A percentile compares a stretch with the other conserved stretches of the same genome.
Conservation (phyloP, 2,888 invertebrate genomes). For the Encarsia formosa region DNA sequence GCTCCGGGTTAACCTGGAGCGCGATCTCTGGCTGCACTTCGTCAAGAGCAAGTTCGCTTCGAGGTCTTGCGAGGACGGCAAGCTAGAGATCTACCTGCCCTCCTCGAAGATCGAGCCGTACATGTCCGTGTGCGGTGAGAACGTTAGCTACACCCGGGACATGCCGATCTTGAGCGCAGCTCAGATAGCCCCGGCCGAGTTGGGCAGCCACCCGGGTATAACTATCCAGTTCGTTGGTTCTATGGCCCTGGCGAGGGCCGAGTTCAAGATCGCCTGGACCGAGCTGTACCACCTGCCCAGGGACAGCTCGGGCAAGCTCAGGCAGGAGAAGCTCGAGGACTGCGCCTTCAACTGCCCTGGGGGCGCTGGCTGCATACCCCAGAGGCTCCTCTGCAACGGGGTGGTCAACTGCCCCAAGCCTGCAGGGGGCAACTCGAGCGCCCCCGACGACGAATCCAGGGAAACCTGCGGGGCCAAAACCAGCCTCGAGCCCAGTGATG, state of each 20-base stretch:
- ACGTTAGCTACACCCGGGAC: slow-evolving; percentile 75
- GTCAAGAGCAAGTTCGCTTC: slow-evolving; percentile 83
- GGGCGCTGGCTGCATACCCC: slow-evolving; percentile 78
- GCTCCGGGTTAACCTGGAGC: slow-evolving; percentile 73
- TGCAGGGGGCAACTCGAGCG: slow-evolving; percentile 38
- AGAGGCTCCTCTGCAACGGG: slow-evolving; percentile 80
- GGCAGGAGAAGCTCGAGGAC: slow-evolving; percentile 70
- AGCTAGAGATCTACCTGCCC: slow-evolving; percentile 76
- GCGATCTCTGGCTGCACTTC: slow-evolving; percentile 83
- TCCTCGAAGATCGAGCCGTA: slow-evolving; percentile 63
- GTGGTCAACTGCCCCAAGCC: slow-evolving; percentile 78
- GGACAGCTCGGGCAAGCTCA: slow-evolving; percentile 74
- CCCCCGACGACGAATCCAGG: slow-evolving; percentile 71
- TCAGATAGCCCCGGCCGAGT: slow-evolving; percentile 55
- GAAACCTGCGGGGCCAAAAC: slow-evolving; percentile 62
- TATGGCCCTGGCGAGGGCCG: slow-evolving; percentile 74
- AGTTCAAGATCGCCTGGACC: slow-evolving; percentile 87
- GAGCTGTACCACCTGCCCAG: slow-evolving; percentile 82
- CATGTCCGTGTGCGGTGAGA: slow-evolving; percentile 80
- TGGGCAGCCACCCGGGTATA: slow-evolving; percentile 42
- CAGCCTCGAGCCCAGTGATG: slow-evolving; percentile 39
- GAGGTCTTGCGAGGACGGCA: slow-evolving; percentile 80
- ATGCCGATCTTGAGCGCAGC: slow-evolving; percentile 76
- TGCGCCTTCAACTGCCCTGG: slow-evolving; percentile 89
- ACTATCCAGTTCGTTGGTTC: slow-evolving; percentile 73